These are phyloP conservation scores for Achlya flavicornis DNA, from an alignment of 2,888 invertebrate species.

Conservation along the genomic window DNA sequence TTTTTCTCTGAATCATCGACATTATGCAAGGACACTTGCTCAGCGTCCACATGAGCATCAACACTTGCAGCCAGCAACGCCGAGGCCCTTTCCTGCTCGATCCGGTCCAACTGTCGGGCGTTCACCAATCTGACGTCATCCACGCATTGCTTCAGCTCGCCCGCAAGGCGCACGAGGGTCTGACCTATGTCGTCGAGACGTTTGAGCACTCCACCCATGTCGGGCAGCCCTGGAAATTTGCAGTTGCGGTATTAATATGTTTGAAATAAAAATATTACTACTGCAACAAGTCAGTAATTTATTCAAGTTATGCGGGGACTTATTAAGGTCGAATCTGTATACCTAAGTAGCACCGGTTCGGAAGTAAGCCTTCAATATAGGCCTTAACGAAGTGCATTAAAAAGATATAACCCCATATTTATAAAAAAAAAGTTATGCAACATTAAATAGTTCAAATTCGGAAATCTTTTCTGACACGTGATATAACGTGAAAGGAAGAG, in stretches of 20 bases:
- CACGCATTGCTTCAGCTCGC: slow-evolving; percentile 88
- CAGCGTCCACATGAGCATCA: slow-evolving; percentile 85
- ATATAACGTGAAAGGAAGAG: too few species aligned
- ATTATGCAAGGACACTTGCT: slow-evolving; percentile 69
- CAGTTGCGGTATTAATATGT: neutral
- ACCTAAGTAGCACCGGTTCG: too few species aligned
- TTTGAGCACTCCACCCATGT: slow-evolving; percentile 81
- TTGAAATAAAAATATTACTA: neutral
- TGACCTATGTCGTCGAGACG: slow-evolving; percentile 88
- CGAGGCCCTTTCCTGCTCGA: slow-evolving; percentile 86
- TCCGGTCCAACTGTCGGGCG: slow-evolving; percentile 85
- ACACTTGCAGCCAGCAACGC: slow-evolving; percentile 87
- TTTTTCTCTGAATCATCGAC: slow-evolving; percentile 88
- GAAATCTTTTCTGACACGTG: too few species aligned
- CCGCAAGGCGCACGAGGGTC: slow-evolving; percentile 86
- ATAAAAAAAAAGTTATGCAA: too few species aligned
- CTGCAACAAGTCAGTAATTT: neutral
- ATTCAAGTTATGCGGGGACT: too few species aligned
- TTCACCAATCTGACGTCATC: slow-evolving; percentile 89
- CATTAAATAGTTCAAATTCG: too few species aligned
- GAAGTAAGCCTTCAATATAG: too few species aligned
- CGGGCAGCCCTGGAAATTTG: slow-evolving; percentile 53
- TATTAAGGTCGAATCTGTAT: too few species aligned
- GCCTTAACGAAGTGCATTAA: too few species aligned
- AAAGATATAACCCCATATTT: too few species aligned